These are phyloP conservation scores for Pecten maximus DNA, from an alignment of 2,888 invertebrate species.

Conservation along the genomic window DNA sequence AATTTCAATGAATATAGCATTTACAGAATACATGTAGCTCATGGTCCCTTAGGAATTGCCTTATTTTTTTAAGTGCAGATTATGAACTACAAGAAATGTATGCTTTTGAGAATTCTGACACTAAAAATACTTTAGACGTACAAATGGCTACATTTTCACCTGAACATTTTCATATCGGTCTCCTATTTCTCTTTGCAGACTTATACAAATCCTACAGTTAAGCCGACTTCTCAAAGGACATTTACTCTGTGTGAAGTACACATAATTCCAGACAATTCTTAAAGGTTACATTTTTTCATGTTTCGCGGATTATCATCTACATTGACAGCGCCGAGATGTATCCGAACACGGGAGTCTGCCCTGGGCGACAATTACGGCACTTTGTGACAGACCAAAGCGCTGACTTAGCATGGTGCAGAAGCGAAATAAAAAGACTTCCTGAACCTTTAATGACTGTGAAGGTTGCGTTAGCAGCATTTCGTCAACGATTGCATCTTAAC, in stretches of 20 bases:
- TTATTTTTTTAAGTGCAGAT: too few species aligned
- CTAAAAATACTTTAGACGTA: too few species aligned
- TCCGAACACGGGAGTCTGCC: not conserved
- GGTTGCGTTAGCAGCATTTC: not conserved
- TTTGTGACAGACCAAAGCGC: not conserved
- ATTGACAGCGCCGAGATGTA: not conserved
- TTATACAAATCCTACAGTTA: not conserved
- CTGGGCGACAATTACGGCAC: not conserved
- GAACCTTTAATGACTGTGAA: not conserved
- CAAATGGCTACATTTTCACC: too few species aligned
- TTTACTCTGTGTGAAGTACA: not conserved
- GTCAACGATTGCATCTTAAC: not conserved
- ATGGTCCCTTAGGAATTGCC: too few species aligned
- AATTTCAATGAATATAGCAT: too few species aligned
- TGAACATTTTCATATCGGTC: too few species aligned
- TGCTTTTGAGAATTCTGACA: too few species aligned
- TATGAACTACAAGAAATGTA: too few species aligned
- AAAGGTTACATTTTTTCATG: not conserved
- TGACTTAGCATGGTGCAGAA: not conserved
- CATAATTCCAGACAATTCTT: not conserved
- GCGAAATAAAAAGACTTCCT: not conserved
- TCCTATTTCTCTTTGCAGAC: not conserved
- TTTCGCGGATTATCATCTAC: not conserved
- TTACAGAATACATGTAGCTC: too few species aligned
- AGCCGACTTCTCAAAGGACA: not conserved